These are phyloP conservation scores for Phallusia fumigata DNA, from an alignment of 23 tunicate genomes.

Conservation along the genomic window DNA sequence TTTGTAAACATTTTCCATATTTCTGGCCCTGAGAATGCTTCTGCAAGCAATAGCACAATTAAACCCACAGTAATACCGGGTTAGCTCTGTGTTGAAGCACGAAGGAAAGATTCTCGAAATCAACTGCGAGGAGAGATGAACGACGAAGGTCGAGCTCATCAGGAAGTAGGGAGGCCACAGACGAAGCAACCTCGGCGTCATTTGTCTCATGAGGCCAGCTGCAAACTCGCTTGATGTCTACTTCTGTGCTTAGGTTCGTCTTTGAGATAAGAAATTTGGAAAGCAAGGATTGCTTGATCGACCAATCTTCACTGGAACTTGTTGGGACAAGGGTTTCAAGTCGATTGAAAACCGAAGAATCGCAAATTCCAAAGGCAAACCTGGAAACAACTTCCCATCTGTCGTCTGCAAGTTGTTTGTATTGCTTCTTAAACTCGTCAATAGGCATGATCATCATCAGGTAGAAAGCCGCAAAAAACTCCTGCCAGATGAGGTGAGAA, in stretches of 20 bases:
- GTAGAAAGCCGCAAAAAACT: constrained; percentile 1
- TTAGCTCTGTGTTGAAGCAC: too few species aligned
- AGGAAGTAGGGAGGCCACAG: background rate
- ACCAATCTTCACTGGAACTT: background rate
- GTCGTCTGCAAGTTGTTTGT: background rate
- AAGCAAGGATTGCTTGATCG: background rate
- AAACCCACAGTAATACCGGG: too few species aligned
- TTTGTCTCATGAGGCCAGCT: constrained; percentile 13
- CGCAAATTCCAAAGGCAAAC: background rate
- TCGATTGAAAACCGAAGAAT: background rate
- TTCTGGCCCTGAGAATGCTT: too few species aligned
- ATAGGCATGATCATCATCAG: constrained; percentile 10
- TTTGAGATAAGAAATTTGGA: background rate
- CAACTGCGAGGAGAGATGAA: too few species aligned
- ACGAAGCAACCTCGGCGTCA: background rate
- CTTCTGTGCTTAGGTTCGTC: background rate
- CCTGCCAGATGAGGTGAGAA: constrained; percentile 17
- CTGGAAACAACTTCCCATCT: constrained; percentile 6
- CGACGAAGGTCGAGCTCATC: background rate
- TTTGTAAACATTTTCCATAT: too few species aligned
- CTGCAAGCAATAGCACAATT: too few species aligned
- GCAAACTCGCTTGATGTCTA: background rate
- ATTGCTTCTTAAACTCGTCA: background rate
- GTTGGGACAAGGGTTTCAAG: background rate
- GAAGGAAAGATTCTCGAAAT: too few species aligned